A percentile compares a stretch with the other conserved stretches of the same genome.
These are phyloP conservation scores for Andrena bicolor DNA, from an alignment of 2,888 invertebrate genomes.

Conservation along the genomic window DNA sequence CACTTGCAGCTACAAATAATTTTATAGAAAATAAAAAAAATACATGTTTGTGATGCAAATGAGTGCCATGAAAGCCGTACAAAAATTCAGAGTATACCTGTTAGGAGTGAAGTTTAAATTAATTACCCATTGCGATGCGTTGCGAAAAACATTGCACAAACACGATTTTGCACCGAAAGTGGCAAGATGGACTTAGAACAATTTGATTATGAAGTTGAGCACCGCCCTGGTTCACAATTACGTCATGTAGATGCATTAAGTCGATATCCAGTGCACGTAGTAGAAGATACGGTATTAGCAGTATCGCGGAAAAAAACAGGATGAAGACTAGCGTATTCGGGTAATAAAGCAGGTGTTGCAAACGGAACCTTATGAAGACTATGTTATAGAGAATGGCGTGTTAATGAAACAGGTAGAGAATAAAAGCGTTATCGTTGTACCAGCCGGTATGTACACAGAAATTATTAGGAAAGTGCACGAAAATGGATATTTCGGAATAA, in stretches of 20 bases:
- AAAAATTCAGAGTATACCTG: constrained; percentile 66
- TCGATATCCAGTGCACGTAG: neutral
- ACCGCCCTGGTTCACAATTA: neutral
- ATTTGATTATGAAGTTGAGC: constrained; percentile 15
- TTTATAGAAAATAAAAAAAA: too few relatives aligned
- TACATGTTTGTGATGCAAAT: too few relatives aligned
- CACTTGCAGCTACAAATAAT: too few relatives aligned
- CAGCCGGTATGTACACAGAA: neutral
- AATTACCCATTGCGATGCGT: constrained; percentile 61
- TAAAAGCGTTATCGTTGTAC: constrained; percentile 8
- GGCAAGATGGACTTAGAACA: constrained; percentile 14
- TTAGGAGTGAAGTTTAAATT: constrained; percentile 70
- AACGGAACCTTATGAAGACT: neutral
- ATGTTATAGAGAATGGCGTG: constrained; percentile 7
- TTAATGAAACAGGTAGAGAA: neutral
- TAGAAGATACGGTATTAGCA: neutral
- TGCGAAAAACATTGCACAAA: neutral
- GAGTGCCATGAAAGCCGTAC: constrained; percentile 68
- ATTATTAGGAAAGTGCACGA: constrained; percentile 1
- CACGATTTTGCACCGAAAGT: neutral
- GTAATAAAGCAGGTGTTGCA: neutral
- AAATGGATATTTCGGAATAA: too few relatives aligned
- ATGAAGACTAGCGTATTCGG: neutral
- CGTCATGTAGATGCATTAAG: constrained; percentile 14
- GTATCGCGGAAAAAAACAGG: neutral